Conservation (phyloP, 2,888 invertebrate genomes). For the Leucoptera coffeella region DNA sequence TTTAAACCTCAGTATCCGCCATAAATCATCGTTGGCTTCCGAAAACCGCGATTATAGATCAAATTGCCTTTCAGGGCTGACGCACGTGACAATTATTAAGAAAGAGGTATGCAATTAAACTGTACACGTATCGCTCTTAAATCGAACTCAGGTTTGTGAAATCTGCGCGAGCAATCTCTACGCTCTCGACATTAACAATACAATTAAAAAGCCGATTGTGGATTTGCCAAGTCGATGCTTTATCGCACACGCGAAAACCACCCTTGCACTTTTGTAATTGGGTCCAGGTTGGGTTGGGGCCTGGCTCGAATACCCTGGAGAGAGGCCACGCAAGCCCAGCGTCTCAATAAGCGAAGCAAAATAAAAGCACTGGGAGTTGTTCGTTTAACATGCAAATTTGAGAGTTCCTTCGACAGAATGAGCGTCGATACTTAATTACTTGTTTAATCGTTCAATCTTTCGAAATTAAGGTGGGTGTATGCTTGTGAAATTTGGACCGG, state of each 20-base stretch:
- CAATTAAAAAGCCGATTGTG: constrained; percentile 48
- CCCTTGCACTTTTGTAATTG: no score
- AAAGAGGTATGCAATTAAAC: constrained; percentile 7
- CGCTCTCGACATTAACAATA: constrained; percentile 48
- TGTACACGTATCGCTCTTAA: constrained; percentile 12
- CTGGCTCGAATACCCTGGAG: constrained; percentile 24
- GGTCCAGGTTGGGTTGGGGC: no score
- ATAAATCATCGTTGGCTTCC: no score
- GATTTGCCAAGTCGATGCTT: no score
- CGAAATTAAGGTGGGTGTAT: constrained; percentile 25
- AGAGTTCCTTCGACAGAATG: constrained; percentile 46
- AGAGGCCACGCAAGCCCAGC: constrained; percentile 21
- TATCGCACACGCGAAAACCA: no score
- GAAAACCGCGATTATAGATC: no score
- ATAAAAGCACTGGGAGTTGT: constrained; percentile 34
- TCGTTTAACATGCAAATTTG: constrained; percentile 56
- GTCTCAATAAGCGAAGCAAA: constrained; percentile 41
- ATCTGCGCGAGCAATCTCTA: constrained; percentile 47
- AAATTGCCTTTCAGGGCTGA: no score
- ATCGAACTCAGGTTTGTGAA: constrained; percentile 31
- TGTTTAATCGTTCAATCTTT: constrained; percentile 47
- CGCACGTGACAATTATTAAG: no score
- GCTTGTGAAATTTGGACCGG: constrained; percentile 14
- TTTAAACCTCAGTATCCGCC: no score
- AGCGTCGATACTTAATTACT: constrained; percentile 52